Evolutionary conservation across 2,113 vertebrate genomes (phyloP).

Genomic region (Pteropus alecto): DNA sequence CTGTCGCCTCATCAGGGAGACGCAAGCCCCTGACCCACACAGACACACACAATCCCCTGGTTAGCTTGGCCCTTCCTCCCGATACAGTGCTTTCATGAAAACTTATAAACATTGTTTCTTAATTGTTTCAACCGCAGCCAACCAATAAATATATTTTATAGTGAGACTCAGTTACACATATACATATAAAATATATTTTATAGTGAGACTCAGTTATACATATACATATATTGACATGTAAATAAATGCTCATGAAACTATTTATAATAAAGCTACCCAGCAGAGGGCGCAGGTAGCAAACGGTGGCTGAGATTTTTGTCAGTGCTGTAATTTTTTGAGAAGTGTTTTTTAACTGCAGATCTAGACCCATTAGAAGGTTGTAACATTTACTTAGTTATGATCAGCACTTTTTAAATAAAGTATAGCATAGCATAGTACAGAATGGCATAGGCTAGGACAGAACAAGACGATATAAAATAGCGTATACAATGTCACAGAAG

Average conservation of each 20-base stretch:
- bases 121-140: neutral
- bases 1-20: neutral
- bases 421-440: neutral
- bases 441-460: neutral
- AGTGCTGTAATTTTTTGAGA: neutral
- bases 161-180: neutral
- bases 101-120: neutral
- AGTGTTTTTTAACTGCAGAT: neutral
- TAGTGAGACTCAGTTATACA: neutral
- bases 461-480: neutral
- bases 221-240: neutral
- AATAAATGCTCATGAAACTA: neutral
- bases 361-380: neutral
- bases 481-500: neutral
- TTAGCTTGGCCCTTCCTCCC: neutral
- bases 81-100: neutral
- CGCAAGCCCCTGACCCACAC: neutral
- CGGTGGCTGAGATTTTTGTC: neutral
- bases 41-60: too few relatives aligned
- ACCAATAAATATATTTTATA: neutral
- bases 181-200: neutral
- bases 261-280: neutral
- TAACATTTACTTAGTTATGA: neutral
- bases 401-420: neutral
- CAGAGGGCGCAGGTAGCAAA: conserved; percentile 6